Percentiles rank a stretch among this genome's conserved stretches.
These are phyloP conservation scores for Accipiter virgatus DNA, from an alignment of 2,113 vertebrate genomes.

Conservation along the genomic window DNA sequence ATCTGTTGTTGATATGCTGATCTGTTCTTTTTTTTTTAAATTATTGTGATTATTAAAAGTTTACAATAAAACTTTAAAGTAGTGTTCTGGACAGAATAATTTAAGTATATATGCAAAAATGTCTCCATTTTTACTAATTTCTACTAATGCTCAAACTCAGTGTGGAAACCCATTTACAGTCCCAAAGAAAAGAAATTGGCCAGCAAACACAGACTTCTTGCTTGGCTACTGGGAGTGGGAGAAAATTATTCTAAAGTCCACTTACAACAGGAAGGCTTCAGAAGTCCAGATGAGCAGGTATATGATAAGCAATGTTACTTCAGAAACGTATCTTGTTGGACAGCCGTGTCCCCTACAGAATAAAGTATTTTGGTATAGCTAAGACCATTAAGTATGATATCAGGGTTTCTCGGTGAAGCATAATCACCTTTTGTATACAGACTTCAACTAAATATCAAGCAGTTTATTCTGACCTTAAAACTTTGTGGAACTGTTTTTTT, in stretches of 20 bases:
- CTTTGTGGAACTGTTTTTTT: neutral
- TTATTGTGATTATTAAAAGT: neutral
- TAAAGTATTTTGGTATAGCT: neutral
- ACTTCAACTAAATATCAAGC: neutral
- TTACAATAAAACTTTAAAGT: neutral
- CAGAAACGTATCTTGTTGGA: neutral
- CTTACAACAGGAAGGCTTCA: neutral
- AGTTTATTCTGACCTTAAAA: neutral
- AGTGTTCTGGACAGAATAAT: neutral
- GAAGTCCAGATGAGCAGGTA: neutral
- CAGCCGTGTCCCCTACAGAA: neutral
- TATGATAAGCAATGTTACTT: neutral
- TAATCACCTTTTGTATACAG: neutral
- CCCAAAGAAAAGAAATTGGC: neutral
- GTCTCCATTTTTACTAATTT: neutral
- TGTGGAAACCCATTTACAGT: neutral
- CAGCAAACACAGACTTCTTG: neutral
- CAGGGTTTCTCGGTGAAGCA: neutral
- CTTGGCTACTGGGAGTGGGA: neutral
- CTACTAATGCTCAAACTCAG: neutral
- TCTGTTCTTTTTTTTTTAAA: neutral
- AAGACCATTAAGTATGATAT: neutral
- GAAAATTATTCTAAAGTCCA: neutral
- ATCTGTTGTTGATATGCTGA: neutral
- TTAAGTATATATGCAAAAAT: neutral